Conservation (phyloP, 2,888 invertebrate genomes). For the Synanthedon tipuliformis region DNA sequence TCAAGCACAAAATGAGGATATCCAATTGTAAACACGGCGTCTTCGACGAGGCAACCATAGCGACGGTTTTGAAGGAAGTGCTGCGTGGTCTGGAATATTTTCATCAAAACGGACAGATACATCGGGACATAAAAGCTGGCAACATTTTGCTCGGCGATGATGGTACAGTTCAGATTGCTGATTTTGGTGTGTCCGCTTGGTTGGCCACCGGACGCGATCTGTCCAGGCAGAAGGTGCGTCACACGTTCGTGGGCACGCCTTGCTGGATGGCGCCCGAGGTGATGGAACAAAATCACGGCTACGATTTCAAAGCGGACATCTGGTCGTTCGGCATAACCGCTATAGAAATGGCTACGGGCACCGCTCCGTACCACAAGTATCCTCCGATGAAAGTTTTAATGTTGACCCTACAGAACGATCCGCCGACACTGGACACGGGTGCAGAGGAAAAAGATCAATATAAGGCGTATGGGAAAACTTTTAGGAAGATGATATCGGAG, state of each 20-base stretch:
- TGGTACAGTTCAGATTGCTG: conserved; percentile 98
- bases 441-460: conserved; percentile 99
- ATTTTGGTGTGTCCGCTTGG: conserved; percentile 99
- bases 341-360: conserved; percentile 98
- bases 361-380: conserved; percentile 99
- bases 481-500: conserved; percentile 97
- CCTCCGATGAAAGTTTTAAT: conserved; percentile 99
- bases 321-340: conserved; percentile 94
- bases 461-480: conserved; percentile 97
- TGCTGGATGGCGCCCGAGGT: conserved; percentile 99
- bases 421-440: conserved; percentile 95
- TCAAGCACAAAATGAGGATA: conserved; percentile 95
- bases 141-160: conserved; percentile 98
- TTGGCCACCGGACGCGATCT: conserved; percentile 95
- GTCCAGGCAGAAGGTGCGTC: conserved; percentile 94
- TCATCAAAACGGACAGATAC: conserved; percentile 95
- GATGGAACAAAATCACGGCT: conserved; percentile 99
- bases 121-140: conserved; percentile 94
- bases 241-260: conserved; percentile 99
- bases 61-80: conserved; percentile 96
- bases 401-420: conserved; percentile 99
- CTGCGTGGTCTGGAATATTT: conserved; percentile 93
- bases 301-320: conserved; percentile 95
- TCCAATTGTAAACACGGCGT: conserved; percentile 96
- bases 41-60: conserved; percentile 97